These are phyloP conservation scores for Metridium senile DNA, from an alignment of 92 coral and sea anemone species.

Conservation along the genomic window DNA sequence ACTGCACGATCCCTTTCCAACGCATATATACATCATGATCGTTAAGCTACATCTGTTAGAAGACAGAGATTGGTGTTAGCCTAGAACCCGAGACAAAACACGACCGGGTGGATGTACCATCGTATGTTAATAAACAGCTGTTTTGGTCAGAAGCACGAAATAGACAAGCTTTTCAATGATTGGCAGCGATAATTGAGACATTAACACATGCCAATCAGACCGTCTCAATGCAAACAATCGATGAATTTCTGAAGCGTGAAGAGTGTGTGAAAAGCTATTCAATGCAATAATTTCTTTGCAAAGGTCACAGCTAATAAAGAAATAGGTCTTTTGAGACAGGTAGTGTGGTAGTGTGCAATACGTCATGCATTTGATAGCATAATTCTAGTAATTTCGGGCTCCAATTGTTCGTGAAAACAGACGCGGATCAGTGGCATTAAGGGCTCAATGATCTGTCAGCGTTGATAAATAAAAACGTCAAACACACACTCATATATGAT, in stretches of 20 bases:
- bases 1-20: conserved; percentile 77
- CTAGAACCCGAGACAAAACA: conserved; percentile 10
- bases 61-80: neutral
- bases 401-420: neutral
- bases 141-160: neutral
- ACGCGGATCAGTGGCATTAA: conserved; percentile 3
- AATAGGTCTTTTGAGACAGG: neutral
- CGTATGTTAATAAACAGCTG: conserved; percentile 28
- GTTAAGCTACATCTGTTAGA: neutral
- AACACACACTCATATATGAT: neutral
- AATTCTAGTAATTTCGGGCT: conserved; percentile 26
- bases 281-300: neutral
- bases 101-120: neutral
- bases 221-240: neutral
- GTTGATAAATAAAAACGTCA: conserved; percentile 3
- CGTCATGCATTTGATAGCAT: neutral
- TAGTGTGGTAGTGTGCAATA: neutral
- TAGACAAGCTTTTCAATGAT: conserved; percentile 9
- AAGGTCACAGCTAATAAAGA: neutral
- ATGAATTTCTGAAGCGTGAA: conserved; percentile 11
- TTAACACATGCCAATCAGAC: conserved; percentile 22
- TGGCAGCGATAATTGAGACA: conserved; percentile 24
- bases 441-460: neutral
- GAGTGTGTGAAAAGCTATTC: conserved; percentile 1
- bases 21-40: conserved; percentile 77